Conservation (phyloP, 2,113 vertebrate species). For the Phylloscopus trochilus region DNA sequence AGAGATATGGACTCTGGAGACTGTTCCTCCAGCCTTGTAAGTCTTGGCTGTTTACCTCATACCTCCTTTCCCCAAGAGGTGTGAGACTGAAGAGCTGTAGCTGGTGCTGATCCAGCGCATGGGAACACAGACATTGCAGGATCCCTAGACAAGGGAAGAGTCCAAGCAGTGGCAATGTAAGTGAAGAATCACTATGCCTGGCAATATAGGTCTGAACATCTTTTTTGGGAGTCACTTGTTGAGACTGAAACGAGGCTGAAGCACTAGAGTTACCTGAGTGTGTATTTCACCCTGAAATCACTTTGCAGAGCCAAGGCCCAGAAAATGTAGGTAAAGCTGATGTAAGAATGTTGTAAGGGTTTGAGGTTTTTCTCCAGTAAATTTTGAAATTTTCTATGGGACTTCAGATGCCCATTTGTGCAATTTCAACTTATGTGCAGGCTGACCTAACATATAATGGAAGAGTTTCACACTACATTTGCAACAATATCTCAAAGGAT, state of each 20-base stretch:
- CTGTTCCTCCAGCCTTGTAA: neutral
- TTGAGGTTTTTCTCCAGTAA: neutral
- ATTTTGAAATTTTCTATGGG: neutral
- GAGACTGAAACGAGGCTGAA: neutral
- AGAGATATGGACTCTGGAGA: neutral
- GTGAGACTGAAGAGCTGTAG: neutral
- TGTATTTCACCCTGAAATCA: neutral
- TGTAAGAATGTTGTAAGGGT: neutral
- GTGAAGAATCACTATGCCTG: neutral
- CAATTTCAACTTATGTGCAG: neutral
- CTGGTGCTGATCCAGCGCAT: neutral
- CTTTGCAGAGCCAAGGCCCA: neutral
- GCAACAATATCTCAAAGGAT: neutral
- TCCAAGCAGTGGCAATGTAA: neutral
- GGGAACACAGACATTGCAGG: neutral
- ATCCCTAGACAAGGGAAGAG: neutral
- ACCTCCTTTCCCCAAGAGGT: neutral
- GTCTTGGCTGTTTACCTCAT: neutral
- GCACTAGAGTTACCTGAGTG: neutral
- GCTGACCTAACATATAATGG: neutral
- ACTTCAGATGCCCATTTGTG: neutral
- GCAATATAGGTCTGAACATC: neutral
- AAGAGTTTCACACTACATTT: neutral
- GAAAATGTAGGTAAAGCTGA: neutral
- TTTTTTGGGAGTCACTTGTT: neutral